phyloP scores from a whole-genome alignment of 2,797 vertebrate genomes.

The Gallirallus australis region DNA sequence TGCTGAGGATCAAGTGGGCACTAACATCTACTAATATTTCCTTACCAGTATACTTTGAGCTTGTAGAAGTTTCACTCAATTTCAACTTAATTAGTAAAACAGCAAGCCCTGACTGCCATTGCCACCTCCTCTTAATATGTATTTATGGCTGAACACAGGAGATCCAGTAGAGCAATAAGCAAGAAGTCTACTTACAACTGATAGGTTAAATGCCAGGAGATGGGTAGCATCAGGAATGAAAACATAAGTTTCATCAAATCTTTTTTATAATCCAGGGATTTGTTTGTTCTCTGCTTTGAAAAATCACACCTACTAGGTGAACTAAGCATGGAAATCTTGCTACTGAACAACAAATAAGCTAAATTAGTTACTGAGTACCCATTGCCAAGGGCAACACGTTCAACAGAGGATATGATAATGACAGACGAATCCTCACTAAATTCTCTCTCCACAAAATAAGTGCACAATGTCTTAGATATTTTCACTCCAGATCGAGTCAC shows the following conservation, averaged over 20 bases:
- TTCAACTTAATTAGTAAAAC: neutral
- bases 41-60: neutral
- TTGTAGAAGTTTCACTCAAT: neutral
- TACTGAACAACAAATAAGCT: constrained; percentile 68
- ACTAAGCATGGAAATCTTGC: constrained; percentile 61
- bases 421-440: constrained; percentile 74
- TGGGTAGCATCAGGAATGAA: constrained; percentile 60
- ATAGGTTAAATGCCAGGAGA: constrained; percentile 47
- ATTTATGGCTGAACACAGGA: constrained; percentile 28
- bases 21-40: neutral
- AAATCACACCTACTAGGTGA: constrained; percentile 63
- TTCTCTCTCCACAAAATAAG: constrained; percentile 69
- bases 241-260: constrained; percentile 21
- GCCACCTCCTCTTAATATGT: neutral
- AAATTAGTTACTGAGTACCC: constrained; percentile 77
- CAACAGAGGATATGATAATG: constrained; percentile 75
- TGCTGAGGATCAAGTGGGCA: neutral
- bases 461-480: constrained; percentile 73
- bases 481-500: constrained; percentile 69
- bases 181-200: constrained; percentile 32
- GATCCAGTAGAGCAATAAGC: constrained; percentile 56
- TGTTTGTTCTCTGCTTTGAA: neutral
- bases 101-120: neutral
- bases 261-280: constrained; percentile 50
- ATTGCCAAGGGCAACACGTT: constrained; percentile 79